Base-by-base conservation (phyloP, 2,113 vertebrate genomes). In the Nothobranchius kuhntae region DNA sequence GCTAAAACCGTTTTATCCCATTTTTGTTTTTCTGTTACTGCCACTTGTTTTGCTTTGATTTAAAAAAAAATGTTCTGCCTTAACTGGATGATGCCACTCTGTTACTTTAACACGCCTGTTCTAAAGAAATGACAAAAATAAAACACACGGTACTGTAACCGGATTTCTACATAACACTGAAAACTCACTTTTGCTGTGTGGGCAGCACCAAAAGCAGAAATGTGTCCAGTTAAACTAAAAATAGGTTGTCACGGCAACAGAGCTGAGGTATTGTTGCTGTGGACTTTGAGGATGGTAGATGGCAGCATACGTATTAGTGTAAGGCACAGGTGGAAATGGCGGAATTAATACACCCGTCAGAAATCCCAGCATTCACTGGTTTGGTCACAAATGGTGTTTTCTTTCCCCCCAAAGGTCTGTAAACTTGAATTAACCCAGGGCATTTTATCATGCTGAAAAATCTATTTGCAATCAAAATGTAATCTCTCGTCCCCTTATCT, bases 211-310 rank as follows among this genome's bases (percentile, higher is more conserved):
- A 73, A 76, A 81, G 82, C 62, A 67, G 54, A 78, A 74, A 75
- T 69, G 62, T 53, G 71, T 84, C 82, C 65, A 10, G n/a, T 75
- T 21, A 67, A 73, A 73, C 88, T 90, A 87, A 86, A 87, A 89
- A 89, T 87, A 89, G 86, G 89, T 92, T 90, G 90, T 90, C 89
- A 90, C 67, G 87, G 89, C 89, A 92, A 91, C 89, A 81, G 86
- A 78, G 84, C 61, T 30, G 83, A 65, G 74, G 65, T 83, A 84
- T 84, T 79, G 81, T 84, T 83, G 85, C 88, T 13, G 66, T 66
- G 62, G 84, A 75, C 77, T 88, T 87, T 80, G 55, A 87, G 75
- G 78, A 81, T 77, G 57, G 72, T 78, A 78, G 59, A 71, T 66
- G 70, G 53, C 76, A 70, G 53, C 40, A 45, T 55, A 24, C 46